Conservation (phyloP, 2,888 invertebrate species). For the Melieria omissa region DNA sequence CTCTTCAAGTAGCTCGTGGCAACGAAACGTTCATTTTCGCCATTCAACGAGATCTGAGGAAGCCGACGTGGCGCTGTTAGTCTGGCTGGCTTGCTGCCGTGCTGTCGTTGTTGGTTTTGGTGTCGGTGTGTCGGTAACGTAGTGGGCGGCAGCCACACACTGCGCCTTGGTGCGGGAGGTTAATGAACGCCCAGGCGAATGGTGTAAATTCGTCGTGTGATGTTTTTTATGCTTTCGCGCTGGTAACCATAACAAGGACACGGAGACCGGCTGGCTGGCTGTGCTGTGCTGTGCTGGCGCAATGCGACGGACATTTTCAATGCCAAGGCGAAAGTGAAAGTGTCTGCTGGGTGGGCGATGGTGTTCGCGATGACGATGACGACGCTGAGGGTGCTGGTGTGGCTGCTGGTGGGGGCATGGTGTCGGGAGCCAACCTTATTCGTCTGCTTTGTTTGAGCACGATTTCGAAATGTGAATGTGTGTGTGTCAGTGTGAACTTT, state of each 20-base stretch:
- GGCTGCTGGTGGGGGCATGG: background rate
- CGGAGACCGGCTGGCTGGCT: slow-evolving; percentile 11
- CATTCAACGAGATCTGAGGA: slow-evolving; percentile 17
- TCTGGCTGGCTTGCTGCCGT: background rate
- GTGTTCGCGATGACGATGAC: background rate
- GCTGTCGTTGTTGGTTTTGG: background rate
- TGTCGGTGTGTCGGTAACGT: slow-evolving; percentile 1
- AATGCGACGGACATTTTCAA: slow-evolving; percentile 39
- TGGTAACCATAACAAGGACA: slow-evolving; percentile 41
- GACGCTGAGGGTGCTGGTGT: slow-evolving; percentile 5
- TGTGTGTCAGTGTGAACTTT: background rate
- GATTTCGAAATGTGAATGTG: background rate
- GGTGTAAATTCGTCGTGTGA: slow-evolving; percentile 33
- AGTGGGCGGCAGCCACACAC: background rate
- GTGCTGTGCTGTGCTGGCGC: background rate
- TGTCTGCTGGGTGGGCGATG: slow-evolving; percentile 24
- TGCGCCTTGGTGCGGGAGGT: slow-evolving; percentile 19
- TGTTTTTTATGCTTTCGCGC: slow-evolving; percentile 28
- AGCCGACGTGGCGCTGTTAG: slow-evolving; percentile 8
- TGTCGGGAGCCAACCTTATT: background rate
- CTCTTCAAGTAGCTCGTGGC: slow-evolving; percentile 7
- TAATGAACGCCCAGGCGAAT: slow-evolving; percentile 30
- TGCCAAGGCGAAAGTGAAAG: slow-evolving; percentile 45
- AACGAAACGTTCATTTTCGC: background rate
- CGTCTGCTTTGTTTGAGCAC: too few species aligned